These are phyloP conservation scores for Perizoma affinitatum DNA, from an alignment of 2,888 invertebrate genomes.

Conservation along the genomic window DNA sequence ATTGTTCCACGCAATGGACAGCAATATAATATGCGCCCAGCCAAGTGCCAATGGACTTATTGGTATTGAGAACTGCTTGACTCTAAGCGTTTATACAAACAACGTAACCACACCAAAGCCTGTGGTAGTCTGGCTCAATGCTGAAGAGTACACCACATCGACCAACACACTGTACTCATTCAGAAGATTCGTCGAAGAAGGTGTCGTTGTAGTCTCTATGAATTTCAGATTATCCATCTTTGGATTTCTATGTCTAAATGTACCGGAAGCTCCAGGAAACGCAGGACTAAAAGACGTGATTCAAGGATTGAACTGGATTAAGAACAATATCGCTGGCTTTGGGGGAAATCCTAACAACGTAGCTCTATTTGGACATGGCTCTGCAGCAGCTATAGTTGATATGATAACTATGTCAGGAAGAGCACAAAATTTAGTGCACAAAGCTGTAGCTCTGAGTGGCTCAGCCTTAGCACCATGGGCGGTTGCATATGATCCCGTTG, in stretches of 20 bases:
- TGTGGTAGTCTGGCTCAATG: constrained; percentile 70
- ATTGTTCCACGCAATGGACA: constrained; percentile 53
- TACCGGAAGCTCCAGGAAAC: constrained; percentile 89
- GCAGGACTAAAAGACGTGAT: constrained; percentile 93
- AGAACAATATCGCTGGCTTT: constrained; percentile 79
- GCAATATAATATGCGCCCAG: constrained; percentile 62
- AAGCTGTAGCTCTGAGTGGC: constrained; percentile 71
- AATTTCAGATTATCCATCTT: constrained; percentile 90
- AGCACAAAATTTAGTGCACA: constrained; percentile 59
- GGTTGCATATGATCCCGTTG: constrained; percentile 67
- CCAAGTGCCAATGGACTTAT: constrained; percentile 60
- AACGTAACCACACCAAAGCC: constrained; percentile 59
- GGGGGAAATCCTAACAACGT: constrained; percentile 87
- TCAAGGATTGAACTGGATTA: constrained; percentile 90
- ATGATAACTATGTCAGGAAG: constrained; percentile 64
- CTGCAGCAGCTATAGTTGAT: constrained; percentile 86
- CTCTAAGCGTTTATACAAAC: constrained; percentile 63
- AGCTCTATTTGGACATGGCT: constrained; percentile 91
- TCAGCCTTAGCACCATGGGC: constrained; percentile 74
- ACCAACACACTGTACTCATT: constrained; percentile 59
- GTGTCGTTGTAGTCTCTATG: constrained; percentile 86
- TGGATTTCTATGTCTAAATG: constrained; percentile 87
- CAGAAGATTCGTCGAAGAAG: constrained; percentile 85
- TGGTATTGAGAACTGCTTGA: constrained; percentile 71
- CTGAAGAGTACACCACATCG: constrained; percentile 62